These are phyloP conservation scores for Luidia sarsii DNA, from an alignment of 53 echinoderm and acorn worm species.

Conservation along the genomic window DNA sequence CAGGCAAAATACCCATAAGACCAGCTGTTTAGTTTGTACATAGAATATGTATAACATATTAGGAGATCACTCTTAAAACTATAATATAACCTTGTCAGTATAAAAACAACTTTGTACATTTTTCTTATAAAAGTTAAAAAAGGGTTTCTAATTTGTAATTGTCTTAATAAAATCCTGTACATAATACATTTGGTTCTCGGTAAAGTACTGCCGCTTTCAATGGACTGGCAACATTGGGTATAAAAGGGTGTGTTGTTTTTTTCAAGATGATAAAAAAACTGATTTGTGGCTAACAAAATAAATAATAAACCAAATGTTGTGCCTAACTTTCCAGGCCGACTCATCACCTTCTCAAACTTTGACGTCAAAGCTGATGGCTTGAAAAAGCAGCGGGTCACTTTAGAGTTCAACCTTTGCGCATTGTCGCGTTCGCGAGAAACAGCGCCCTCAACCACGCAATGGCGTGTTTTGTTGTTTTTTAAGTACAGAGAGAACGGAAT, in stretches of 20 bases:
- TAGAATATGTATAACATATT: conserved; percentile 36
- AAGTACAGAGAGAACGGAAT: too few relatives aligned
- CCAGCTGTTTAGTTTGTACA: conserved; percentile 34
- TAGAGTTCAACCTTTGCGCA: too few relatives aligned
- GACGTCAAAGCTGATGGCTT: too few relatives aligned
- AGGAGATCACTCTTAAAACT: conserved; percentile 37
- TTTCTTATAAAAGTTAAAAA: conserved; percentile 39
- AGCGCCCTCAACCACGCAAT: too few relatives aligned
- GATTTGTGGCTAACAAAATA: not conserved
- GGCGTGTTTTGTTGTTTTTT: too few relatives aligned
- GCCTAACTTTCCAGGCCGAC: too few relatives aligned
- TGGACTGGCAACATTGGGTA: not conserved
- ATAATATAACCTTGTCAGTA: conserved; percentile 49
- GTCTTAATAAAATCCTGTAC: conserved; percentile 31
- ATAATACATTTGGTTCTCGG: conserved; percentile 39
- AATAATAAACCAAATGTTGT: conserved; percentile 20
- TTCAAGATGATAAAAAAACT: not conserved
- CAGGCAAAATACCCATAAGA: conserved; percentile 15
- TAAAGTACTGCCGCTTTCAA: not conserved
- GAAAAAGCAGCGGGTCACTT: too few relatives aligned
- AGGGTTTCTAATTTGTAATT: conserved; percentile 11
- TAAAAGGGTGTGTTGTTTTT: not conserved
- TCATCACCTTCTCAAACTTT: too few relatives aligned
- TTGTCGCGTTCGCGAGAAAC: too few relatives aligned
- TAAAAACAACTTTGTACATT: conserved; percentile 46